Percentiles rank a stretch among this genome's conserved stretches.
These are phyloP conservation scores for Hydropsyche betteni DNA, from an alignment of 2,888 invertebrate genomes.

Conservation along the genomic window DNA sequence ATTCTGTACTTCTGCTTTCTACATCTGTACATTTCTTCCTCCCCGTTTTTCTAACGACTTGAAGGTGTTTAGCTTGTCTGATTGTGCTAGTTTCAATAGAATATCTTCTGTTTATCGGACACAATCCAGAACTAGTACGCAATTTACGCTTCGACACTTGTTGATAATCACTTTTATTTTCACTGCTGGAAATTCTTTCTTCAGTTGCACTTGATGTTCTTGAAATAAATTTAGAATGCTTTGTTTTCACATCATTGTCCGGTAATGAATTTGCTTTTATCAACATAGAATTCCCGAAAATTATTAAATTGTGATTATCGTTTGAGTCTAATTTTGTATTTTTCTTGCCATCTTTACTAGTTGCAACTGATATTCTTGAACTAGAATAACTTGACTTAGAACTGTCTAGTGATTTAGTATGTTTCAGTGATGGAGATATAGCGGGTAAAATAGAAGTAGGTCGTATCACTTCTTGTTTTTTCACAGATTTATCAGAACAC, in stretches of 20 bases:
- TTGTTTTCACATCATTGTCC: background rate
- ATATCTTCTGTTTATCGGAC: slow-evolving; percentile 39
- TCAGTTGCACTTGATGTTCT: background rate
- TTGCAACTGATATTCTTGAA: background rate
- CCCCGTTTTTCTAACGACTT: slow-evolving; percentile 37
- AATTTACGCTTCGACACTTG: background rate
- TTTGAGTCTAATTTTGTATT: slow-evolving; percentile 11
- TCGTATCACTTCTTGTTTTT: background rate
- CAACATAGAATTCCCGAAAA: slow-evolving; percentile 29
- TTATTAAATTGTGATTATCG: slow-evolving; percentile 12
- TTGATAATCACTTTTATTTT: slow-evolving; percentile 8
- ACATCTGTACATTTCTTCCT: slow-evolving; percentile 34
- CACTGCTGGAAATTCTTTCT: background rate
- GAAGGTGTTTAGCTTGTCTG: slow-evolving; percentile 36
- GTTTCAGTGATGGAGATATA: background rate
- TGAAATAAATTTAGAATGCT: background rate
- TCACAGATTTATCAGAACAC: background rate
- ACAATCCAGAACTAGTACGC: slow-evolving; percentile 46
- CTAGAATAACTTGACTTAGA: slow-evolving; percentile 9
- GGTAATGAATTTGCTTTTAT: slow-evolving; percentile 13
- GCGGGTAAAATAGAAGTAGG: slow-evolving; percentile 14
- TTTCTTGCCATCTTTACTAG: background rate
- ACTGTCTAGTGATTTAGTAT: slow-evolving; percentile 14
- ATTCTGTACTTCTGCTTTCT: slow-evolving; percentile 47
- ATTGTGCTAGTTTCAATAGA: slow-evolving; percentile 42